Evolutionary conservation across 2,113 vertebrate species (phyloP).

Genomic region (Crotalus horridus): DNA sequence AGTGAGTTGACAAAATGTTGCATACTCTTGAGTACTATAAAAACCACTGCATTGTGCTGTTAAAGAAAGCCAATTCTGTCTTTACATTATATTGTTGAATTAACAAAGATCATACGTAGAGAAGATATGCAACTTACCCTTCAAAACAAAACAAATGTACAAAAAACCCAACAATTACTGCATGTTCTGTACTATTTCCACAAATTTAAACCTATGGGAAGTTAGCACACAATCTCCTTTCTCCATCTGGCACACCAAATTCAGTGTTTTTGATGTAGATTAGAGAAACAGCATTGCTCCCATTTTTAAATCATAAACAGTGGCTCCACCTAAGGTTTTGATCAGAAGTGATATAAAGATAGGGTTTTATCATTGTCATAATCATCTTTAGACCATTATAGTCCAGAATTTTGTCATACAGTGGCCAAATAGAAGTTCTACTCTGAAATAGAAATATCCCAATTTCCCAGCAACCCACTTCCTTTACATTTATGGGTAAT

Average conservation of each 20-base stretch:
- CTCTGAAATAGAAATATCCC: not conserved
- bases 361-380: not conserved
- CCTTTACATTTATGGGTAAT: not conserved
- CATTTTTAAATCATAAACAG: not conserved
- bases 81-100: no score
- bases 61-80: not conserved
- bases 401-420: not conserved
- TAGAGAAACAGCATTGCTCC: not conserved
- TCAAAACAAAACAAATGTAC: not conserved
- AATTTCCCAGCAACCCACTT: not conserved
- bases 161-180: not conserved
- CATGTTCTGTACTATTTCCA: not conserved
- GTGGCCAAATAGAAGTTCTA: not conserved
- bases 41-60: not conserved
- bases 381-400: not conserved
- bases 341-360: not conserved
- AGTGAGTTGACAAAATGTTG: not conserved
- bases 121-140: no score
- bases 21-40: not conserved
- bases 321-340: not conserved
- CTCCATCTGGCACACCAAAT: no score
- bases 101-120: not conserved
- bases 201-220: not conserved
- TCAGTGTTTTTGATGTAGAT: not conserved
- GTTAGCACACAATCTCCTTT: not conserved